Evolutionary conservation across 2,888 invertebrate genomes (phyloP).

Genomic region (Ischnus inquisitorius): DNA sequence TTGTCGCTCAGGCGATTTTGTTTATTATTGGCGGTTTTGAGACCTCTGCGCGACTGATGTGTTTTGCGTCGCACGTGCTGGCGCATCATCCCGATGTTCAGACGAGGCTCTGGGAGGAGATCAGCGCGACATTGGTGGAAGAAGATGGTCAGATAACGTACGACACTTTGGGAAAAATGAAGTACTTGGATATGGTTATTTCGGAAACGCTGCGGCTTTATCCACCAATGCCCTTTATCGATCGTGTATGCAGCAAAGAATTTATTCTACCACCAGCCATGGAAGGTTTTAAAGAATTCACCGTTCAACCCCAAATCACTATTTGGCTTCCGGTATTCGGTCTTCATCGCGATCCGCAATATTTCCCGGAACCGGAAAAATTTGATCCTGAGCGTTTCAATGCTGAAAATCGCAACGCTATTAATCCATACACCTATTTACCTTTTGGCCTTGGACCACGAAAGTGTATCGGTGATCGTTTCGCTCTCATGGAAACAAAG

Average conservation of each 20-base stretch:
- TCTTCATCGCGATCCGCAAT: conserved; percentile 81
- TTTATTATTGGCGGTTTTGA: conserved; percentile 76
- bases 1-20: neutral
- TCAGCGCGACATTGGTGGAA: conserved; percentile 74
- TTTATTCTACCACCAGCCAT: conserved; percentile 75
- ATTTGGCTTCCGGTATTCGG: conserved; percentile 78
- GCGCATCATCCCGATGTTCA: conserved; percentile 84
- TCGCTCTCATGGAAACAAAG: neutral
- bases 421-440: conserved; percentile 71
- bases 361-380: conserved; percentile 73
- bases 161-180: conserved; percentile 85
- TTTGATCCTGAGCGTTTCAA: neutral
- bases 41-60: conserved; percentile 75
- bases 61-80: conserved; percentile 75
- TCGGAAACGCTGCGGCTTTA: conserved; percentile 80
- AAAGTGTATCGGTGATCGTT: conserved; percentile 67
- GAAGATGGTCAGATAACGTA: conserved; percentile 83
- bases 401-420: neutral
- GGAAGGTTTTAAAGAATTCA: conserved; percentile 68
- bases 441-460: conserved; percentile 83
- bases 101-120: conserved; percentile 82
- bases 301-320: conserved; percentile 72
- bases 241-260: conserved; percentile 76
- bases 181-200: conserved; percentile 79
- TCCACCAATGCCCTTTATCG: conserved; percentile 75